phyloP scores from a whole-genome alignment of 2,797 vertebrate species.

The Octomys mimax region DNA sequence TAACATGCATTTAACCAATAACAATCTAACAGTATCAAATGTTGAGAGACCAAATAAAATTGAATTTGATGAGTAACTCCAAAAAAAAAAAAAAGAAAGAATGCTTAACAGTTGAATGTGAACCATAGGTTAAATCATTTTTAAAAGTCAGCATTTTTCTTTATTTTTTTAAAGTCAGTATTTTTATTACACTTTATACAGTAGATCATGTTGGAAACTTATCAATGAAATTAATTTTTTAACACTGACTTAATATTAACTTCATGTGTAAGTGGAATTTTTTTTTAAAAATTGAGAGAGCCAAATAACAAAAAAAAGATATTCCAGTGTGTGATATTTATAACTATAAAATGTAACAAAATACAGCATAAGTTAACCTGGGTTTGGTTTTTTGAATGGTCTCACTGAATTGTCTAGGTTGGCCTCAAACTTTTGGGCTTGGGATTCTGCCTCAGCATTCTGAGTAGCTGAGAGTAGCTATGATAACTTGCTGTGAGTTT shows the following conservation, averaged over 20 bases:
- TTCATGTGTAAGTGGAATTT: conserved; percentile 24
- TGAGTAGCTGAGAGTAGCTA: neutral
- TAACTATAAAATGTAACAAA: conserved; percentile 56
- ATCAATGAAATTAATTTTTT: conserved; percentile 51
- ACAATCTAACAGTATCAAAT: conserved; percentile 52
- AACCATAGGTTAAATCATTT: conserved; percentile 20
- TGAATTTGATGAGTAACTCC: conserved; percentile 56
- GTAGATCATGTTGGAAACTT: conserved; percentile 24
- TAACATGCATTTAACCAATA: conserved; percentile 39
- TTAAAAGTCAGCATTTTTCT: neutral
- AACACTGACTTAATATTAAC: conserved; percentile 30
- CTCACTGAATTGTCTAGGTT: neutral
- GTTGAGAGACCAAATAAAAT: conserved; percentile 56
- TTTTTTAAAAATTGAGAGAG: conserved; percentile 30
- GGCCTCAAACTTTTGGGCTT: neutral
- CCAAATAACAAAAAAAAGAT: neutral
- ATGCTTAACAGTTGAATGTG: conserved; percentile 36
- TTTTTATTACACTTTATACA: conserved; percentile 6
- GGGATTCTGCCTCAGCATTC: too few species aligned
- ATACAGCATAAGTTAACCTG: neutral
- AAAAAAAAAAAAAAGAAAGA: conserved; percentile 49
- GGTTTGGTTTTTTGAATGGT: neutral
- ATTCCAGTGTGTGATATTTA: conserved; percentile 7
- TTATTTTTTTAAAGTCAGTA: neutral
- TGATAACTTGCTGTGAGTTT: neutral